phyloP scores from a whole-genome alignment of 2,888 invertebrate species.

The Pseudeuparius sepicola region DNA sequence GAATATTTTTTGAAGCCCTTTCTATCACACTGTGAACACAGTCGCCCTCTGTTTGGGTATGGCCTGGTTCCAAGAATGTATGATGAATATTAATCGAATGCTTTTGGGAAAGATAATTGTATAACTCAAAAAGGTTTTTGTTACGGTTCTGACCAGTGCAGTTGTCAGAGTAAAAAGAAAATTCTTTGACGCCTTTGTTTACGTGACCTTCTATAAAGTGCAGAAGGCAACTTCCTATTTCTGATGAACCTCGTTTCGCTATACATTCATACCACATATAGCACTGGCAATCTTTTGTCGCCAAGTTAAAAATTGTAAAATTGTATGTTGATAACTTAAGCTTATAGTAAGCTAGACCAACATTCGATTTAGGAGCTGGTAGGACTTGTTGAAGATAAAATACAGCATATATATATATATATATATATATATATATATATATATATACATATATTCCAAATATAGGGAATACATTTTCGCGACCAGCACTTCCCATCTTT shows the following conservation, averaged over 20 bases:
- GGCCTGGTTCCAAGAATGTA: constrained; percentile 16
- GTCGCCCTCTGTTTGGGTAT: constrained; percentile 16
- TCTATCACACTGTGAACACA: constrained; percentile 15
- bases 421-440: no score
- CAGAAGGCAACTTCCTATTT: constrained; percentile 18
- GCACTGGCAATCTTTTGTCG: constrained; percentile 10
- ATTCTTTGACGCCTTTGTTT: constrained; percentile 7
- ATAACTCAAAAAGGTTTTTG: constrained; percentile 13
- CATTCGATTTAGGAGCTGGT: constrained; percentile 15
- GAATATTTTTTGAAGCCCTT: constrained; percentile 8
- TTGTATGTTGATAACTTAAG: constrained; percentile 17
- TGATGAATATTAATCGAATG: constrained; percentile 13
- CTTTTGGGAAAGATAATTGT: constrained; percentile 13
- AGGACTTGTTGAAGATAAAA: constrained; percentile 17
- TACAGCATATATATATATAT: constrained; percentile 13
- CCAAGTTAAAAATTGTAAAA: constrained; percentile 16
- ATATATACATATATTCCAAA: no score
- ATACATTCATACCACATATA: constrained; percentile 19
- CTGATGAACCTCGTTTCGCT: constrained; percentile 16
- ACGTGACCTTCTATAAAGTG: constrained; percentile 6
- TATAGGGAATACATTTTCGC: no score
- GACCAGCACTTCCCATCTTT: constrained; percentile 13
- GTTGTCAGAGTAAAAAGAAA: constrained; percentile 13
- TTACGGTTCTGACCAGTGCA: constrained; percentile 18
- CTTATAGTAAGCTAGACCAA: constrained; percentile 17